phyloP scores from a whole-genome alignment of 2,797 vertebrate species.

The Octomys mimax region DNA sequence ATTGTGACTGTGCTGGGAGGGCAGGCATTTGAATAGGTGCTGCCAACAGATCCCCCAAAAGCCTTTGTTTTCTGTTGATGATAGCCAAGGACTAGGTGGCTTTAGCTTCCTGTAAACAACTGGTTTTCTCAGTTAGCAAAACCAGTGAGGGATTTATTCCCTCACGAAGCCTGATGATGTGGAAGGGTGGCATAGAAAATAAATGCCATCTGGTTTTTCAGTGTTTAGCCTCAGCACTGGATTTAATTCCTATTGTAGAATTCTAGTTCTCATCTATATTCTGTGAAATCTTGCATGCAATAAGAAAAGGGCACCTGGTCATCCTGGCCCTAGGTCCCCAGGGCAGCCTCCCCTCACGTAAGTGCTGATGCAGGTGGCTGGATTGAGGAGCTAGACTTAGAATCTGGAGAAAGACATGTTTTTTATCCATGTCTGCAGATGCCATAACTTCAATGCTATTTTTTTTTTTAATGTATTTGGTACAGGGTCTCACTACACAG shows the following conservation, averaged over 20 bases:
- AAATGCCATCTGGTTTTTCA: not conserved
- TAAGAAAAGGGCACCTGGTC: not conserved
- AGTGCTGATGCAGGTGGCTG: not conserved
- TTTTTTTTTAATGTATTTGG: too few species aligned
- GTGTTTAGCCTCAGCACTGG: rapidly evolving
- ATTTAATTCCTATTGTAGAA: not conserved
- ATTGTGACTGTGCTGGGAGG: not conserved
- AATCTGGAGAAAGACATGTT: not conserved
- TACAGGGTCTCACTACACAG: too few species aligned
- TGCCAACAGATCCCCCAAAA: not conserved
- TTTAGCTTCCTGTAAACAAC: conserved; percentile 49
- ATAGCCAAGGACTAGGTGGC: not conserved
- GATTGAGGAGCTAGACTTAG: not conserved
- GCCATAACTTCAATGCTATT: not conserved
- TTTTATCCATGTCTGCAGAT: not conserved
- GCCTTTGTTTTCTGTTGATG: conserved; percentile 34
- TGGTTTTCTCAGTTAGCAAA: not conserved
- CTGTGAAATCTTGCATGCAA: not conserved
- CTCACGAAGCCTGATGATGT: not conserved
- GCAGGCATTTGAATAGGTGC: not conserved
- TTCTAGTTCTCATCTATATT: not conserved
- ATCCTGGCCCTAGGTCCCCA: rapidly evolving
- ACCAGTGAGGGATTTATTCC: not conserved
- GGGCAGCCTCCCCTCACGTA: rapidly evolving
- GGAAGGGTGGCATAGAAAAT: not conserved